Base-by-base conservation (phyloP, 2,888 invertebrate species). In the Dioctria rufipes region DNA sequence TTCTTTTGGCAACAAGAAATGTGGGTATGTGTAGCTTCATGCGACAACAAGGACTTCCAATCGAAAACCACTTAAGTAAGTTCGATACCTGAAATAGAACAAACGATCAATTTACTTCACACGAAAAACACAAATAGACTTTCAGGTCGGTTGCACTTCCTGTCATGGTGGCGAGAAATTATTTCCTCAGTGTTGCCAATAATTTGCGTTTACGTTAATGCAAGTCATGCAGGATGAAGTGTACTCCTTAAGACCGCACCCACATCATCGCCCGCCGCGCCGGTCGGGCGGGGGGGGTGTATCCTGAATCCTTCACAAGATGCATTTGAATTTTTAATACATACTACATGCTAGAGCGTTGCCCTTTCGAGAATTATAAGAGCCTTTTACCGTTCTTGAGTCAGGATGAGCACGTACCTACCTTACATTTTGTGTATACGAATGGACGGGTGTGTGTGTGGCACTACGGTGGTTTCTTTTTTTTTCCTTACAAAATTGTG, bases 141-240 rank as follows among this genome's bases (percentile, higher is more conserved):
- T n/a, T 46, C 49, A 46, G 6, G 11, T 54, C 11, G 11, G 11
- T 11, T 54, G 6, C 5, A 46, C 46, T 46, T 46, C 8, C 46
- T 46, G 46, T 46, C 8, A 46, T 54, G 11, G 8, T n/a, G 54
- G 54, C 4, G 4, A 37, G 49, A 9, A 69, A 69, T 69, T 69
- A 39, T 69, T 69, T 51, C 9, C 39, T 69, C 51, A 39, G 9
- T 51, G 39, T 9, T 49, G 49, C 51, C 69, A 51, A 69, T 69
- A 69, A 69, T 69, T 69, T 49, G 69, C 69, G 51, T 69, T 69
- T 39, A 39, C 49, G 69, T 69, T 69, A 54, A 51, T 69, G 69
- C 51, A 69, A 11, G 37, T 3, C 39, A 13, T 51, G 69, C 37
- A 69, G 43, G 54, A 11, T 51, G 40, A 51, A n/a, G 69, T 69